Base-by-base conservation (phyloP, 1,140 invertebrate genomes). In the Drosophila orosa region DNA sequence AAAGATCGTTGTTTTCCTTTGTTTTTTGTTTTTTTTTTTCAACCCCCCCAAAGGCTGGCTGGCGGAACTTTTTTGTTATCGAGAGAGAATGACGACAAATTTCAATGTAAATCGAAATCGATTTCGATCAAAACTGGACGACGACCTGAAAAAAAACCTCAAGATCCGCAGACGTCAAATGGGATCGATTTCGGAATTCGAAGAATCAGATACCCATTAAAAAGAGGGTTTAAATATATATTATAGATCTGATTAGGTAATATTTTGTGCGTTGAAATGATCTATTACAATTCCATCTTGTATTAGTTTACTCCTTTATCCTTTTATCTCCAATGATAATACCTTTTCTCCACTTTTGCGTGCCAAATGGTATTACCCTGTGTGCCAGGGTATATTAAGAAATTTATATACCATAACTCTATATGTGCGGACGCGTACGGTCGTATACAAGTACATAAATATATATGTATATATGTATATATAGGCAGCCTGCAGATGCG, bases 111-210 rank as follows among this genome's bases (percentile, higher is more conserved):
- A 81, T 82, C 61, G 73, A 47, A 85, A 87, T 82, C 59, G 69
- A 79, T 59, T 69, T 63, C 62, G 15, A 40, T 69, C 39, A 68
- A 78, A 83, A 61, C 60, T 48, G 44, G 45, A 83, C 79, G 40
- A 68, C 79, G 79, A 84, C 82, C 81, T 67, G 75, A 74, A 86
- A 68, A 48, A 78, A 65, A 86, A 85, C 78, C 78, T 81, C 80
- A 63, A 68, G 52, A 57, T 24, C 13, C 27, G 29, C 65, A 42
- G 44, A 29, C 44, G 61, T 66, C 65, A 52, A 48, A 62, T 22
- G 60, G 19, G 8, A 33, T 15, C 1, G 25, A 31, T 45, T 22
- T 55, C 27, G 10, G 12, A 15, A 61, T 65, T 10, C 35, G 29
- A 61, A 65, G 17, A 31, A 17, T 33, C 19, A 10, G 10, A 31